phyloP scores from a whole-genome alignment of 2,797 vertebrate genomes.

The Phalloptychus januarius region DNA sequence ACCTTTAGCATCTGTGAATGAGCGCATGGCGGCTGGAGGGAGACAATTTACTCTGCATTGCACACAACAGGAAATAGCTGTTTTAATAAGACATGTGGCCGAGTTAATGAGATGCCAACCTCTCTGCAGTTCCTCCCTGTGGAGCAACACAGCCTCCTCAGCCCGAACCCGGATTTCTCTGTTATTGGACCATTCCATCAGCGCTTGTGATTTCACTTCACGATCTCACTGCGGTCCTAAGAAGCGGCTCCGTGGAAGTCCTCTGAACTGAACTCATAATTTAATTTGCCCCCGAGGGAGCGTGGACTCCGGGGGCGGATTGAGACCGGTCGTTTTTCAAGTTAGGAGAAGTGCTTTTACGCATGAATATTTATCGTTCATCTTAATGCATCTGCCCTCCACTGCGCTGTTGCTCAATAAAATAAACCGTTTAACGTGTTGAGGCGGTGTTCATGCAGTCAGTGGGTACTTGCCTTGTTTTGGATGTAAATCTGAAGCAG shows the following conservation, averaged over 20 bases:
- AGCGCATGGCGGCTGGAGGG: constrained; percentile 15
- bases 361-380: constrained; percentile 26
- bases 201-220: constrained; percentile 41
- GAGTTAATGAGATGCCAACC: constrained; percentile 67
- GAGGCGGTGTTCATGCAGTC: constrained; percentile 25
- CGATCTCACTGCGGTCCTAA: constrained; percentile 37
- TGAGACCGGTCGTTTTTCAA: constrained; percentile 17
- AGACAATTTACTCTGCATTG: constrained; percentile 46
- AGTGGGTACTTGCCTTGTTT: constrained; percentile 70
- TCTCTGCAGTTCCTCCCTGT: constrained; percentile 48
- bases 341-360: constrained; percentile 25
- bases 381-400: constrained; percentile 3
- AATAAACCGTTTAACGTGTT: constrained; percentile 22
- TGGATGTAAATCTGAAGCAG: constrained; percentile 54
- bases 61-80: constrained; percentile 74
- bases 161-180: constrained; percentile 31
- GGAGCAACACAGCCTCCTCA: constrained; percentile 40
- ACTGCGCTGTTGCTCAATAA: constrained; percentile 46
- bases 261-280: constrained; percentile 37
- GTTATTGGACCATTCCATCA: constrained; percentile 25
- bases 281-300: constrained; percentile 9
- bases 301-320: constrained; percentile 19
- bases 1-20: constrained; percentile 12
- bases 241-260: constrained; percentile 15
- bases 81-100: constrained; percentile 72